Percentiles rank a stretch among this genome's conserved stretches.
phyloP scores from a whole-genome alignment of 2,113 vertebrate species.

The Platichthys flesus region DNA sequence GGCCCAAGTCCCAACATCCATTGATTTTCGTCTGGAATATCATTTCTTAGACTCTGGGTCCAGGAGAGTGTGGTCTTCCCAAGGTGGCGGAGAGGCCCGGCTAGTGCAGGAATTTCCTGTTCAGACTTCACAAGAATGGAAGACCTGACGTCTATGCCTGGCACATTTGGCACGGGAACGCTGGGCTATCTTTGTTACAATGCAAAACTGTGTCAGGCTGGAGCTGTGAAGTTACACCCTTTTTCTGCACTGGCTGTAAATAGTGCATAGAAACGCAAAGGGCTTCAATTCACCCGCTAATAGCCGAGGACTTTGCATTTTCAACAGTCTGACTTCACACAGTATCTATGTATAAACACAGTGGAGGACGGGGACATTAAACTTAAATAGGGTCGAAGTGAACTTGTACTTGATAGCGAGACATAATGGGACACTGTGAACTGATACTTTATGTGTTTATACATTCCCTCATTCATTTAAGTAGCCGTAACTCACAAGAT shows the following conservation, averaged over 20 bases:
- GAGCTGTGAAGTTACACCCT: background rate
- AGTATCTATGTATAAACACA: background rate
- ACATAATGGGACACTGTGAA: slow-evolving; percentile 1
- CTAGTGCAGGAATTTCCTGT: background rate
- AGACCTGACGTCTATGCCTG: slow-evolving; percentile 23
- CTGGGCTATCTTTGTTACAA: slow-evolving; percentile 18
- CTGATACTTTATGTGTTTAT: background rate
- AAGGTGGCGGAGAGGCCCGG: background rate
- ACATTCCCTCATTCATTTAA: background rate
- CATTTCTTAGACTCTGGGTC: background rate
- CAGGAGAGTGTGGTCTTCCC: no score
- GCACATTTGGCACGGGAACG: slow-evolving; percentile 16
- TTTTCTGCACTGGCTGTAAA: background rate
- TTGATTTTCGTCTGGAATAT: background rate
- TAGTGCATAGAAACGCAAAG: background rate
- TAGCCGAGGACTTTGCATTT: background rate
- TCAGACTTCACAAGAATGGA: slow-evolving; percentile 14
- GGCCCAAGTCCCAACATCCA: slow-evolving; percentile 35
- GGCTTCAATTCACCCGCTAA: background rate
- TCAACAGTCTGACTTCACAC: background rate
- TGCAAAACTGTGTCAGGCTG: background rate
- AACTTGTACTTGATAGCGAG: background rate
- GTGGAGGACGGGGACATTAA: background rate
- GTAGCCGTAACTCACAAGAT: no score
- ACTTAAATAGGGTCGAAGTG: background rate